Evolutionary conservation across 2,113 vertebrate genomes (phyloP).

Genomic region (Solenodon paradoxus): DNA sequence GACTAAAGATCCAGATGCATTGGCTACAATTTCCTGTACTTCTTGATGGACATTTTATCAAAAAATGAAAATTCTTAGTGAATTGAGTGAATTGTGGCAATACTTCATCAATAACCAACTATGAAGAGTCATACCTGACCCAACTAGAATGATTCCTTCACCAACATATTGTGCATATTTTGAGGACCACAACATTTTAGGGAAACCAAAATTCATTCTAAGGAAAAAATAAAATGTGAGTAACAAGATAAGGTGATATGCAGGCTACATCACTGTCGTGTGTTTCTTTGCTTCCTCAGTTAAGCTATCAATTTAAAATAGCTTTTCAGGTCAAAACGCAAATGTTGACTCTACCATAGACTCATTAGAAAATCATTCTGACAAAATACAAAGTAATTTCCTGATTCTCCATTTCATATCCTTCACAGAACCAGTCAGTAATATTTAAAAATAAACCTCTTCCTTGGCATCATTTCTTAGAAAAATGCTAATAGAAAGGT

Average conservation of each 20-base stretch:
- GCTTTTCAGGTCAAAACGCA: background rate
- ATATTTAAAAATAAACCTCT: background rate
- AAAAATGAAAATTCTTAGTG: background rate
- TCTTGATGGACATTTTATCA: background rate
- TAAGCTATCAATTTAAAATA: background rate
- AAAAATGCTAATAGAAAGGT: background rate
- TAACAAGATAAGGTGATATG: background rate
- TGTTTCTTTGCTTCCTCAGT: background rate
- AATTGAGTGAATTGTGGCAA: background rate
- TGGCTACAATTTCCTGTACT: background rate
- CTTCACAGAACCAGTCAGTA: background rate
- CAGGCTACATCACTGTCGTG: background rate
- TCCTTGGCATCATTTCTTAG: background rate
- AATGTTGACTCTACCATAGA: background rate
- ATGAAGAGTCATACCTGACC: background rate
- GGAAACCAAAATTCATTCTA: conserved; percentile 4
- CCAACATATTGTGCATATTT: background rate
- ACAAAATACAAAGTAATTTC: background rate
- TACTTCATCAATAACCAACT: background rate
- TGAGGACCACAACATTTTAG: conserved; percentile 65
- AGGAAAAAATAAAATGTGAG: background rate
- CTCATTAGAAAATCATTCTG: background rate
- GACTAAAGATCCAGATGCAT: background rate
- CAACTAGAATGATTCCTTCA: background rate
- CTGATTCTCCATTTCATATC: background rate